These are phyloP conservation scores for Peromyscus leucopus DNA, from an alignment of 2,113 vertebrate genomes.

Conservation along the genomic window DNA sequence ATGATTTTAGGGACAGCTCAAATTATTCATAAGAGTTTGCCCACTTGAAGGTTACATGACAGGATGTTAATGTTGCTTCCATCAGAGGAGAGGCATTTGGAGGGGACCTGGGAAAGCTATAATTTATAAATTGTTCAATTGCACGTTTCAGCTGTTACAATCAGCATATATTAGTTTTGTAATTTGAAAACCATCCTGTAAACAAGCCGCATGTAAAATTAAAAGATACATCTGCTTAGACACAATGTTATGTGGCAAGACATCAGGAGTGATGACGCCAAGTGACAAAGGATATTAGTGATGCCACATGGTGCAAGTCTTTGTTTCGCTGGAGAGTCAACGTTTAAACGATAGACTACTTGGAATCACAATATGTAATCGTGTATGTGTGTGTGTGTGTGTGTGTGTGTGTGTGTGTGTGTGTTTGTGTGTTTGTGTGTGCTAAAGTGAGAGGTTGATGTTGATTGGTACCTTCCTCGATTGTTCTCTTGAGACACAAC, in stretches of 20 bases:
- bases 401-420: not conserved
- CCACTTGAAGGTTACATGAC: not conserved
- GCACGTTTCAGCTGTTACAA: not conserved
- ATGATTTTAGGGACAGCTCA: constrained; percentile 24
- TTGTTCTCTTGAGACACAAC: no score
- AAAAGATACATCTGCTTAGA: constrained; percentile 32
- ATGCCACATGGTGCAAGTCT: not conserved
- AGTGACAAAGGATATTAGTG: constrained; percentile 2
- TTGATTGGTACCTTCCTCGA: not conserved
- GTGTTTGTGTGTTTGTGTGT: no score
- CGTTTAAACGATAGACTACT: not conserved
- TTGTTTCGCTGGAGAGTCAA: not conserved
- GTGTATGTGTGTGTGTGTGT: not conserved
- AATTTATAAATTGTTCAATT: constrained; percentile 43
- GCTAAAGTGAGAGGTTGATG: not conserved
- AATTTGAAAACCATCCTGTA: constrained; percentile 37
- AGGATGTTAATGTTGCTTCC: not conserved
- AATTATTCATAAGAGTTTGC: not conserved
- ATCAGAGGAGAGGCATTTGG: not conserved
- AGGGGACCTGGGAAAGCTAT: not conserved
- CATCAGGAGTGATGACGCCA: not conserved
- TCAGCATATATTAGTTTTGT: constrained; percentile 23
- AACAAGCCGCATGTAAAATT: constrained; percentile 47
- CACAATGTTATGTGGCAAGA: not conserved
- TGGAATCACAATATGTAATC: not conserved